Percentiles rank a stretch among this genome's conserved stretches.
Evolutionary conservation across 92 coral and sea anemone species (phyloP).

Genomic region (Micromussa lordhowensis): DNA sequence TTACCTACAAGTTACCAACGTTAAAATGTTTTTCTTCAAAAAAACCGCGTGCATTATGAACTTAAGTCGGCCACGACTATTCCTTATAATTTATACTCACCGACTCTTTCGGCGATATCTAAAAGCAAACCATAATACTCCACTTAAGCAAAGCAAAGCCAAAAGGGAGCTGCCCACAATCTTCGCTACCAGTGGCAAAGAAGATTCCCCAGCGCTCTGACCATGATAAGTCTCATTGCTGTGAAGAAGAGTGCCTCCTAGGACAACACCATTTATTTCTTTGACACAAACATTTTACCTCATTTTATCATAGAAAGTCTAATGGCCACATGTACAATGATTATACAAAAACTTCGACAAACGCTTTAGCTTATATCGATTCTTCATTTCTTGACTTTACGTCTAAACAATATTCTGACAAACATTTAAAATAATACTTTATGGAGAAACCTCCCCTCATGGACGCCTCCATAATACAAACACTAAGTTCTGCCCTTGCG

Average conservation of each 20-base stretch:
- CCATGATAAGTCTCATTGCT: background rate
- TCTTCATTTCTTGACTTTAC: background rate
- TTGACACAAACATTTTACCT: no score
- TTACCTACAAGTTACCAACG: background rate
- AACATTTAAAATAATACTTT: background rate
- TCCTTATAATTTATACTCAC: constrained; percentile 5
- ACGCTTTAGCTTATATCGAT: background rate
- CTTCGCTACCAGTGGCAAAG: background rate
- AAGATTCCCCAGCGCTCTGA: background rate
- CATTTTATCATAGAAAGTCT: no score
- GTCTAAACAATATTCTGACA: background rate
- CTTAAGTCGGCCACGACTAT: background rate
- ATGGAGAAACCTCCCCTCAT: no score
- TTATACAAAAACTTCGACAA: background rate
- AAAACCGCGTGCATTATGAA: background rate
- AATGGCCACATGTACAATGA: background rate
- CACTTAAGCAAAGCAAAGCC: background rate
- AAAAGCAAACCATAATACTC: background rate
- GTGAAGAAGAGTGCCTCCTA: background rate
- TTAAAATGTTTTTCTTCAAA: background rate
- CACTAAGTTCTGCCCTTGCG: no score
- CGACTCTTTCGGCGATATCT: background rate
- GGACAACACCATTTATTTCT: background rate
- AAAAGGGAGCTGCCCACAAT: background rate
- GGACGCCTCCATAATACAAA: no score